A percentile compares a stretch with the other conserved stretches of the same genome.
Conservation (phyloP, 2,888 invertebrate species). For the Emmelina monodactyla region DNA sequence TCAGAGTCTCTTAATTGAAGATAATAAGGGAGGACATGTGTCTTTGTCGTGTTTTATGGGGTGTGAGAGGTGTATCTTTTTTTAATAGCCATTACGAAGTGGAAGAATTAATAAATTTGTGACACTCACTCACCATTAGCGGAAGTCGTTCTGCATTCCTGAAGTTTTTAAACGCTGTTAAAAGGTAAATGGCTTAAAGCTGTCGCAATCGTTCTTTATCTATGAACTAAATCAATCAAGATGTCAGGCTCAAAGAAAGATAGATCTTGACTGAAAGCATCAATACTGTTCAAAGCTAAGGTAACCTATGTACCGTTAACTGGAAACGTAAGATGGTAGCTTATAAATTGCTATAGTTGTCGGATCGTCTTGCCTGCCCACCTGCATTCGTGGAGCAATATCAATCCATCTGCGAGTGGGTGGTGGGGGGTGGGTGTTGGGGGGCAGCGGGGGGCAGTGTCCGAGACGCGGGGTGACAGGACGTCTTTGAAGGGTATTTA, state of each 20-base stretch:
- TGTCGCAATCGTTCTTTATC: too few relatives aligned
- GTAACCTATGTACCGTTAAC: conserved; percentile 1
- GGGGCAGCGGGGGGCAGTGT: conserved; percentile 18
- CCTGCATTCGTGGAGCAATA: conserved; percentile 55
- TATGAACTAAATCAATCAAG: too few relatives aligned
- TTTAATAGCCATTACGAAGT: conserved; percentile 43
- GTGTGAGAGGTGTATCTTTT: conserved; percentile 48
- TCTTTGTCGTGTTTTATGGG: conserved; percentile 62
- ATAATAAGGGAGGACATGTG: conserved; percentile 63
- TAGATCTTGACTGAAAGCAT: background rate
- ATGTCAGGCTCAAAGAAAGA: background rate
- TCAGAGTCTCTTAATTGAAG: conserved; percentile 63
- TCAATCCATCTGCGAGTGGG: conserved; percentile 47
- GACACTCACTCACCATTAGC: conserved; percentile 28
- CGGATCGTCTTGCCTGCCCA: conserved; percentile 42
- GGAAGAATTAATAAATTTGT: conserved; percentile 41
- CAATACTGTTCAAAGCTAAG: background rate
- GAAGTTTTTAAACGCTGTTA: background rate
- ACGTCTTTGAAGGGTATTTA: conserved; percentile 51
- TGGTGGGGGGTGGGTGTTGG: conserved; percentile 10
- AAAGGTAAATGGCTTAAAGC: too few relatives aligned
- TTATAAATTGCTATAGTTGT: conserved; percentile 48
- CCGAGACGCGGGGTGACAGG: conserved; percentile 24
- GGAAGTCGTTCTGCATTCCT: conserved; percentile 2
- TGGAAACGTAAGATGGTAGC: conserved; percentile 27